Evolutionary conservation across 2,888 invertebrate genomes (phyloP).

Genomic region (Pseudococcus longispinus): DNA sequence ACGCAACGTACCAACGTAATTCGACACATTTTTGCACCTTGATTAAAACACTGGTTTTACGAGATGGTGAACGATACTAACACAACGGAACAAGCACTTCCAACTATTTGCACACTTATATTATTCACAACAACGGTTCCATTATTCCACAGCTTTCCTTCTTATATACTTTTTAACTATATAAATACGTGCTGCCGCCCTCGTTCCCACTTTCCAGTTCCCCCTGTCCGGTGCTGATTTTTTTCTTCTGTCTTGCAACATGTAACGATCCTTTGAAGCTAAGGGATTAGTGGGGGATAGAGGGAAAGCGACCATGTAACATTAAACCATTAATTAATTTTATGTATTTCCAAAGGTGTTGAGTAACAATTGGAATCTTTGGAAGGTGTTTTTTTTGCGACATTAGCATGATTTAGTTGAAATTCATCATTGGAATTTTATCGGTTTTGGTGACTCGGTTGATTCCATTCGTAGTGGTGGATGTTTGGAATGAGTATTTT

Average conservation of each 20-base stretch:
- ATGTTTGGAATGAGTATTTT: neutral
- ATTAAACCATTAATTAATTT: slow-evolving; percentile 53
- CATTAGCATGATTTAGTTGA: slow-evolving; percentile 30
- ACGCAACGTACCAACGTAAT: slow-evolving; percentile 52
- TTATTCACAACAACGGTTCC: slow-evolving; percentile 47
- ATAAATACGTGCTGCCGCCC: slow-evolving; percentile 53
- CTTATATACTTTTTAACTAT: slow-evolving; percentile 56
- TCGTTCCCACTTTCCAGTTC: slow-evolving; percentile 51
- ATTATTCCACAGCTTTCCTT: slow-evolving; percentile 51
- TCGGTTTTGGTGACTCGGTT: neutral
- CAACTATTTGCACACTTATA: slow-evolving; percentile 50
- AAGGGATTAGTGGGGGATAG: slow-evolving; percentile 55
- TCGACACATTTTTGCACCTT: slow-evolving; percentile 54
- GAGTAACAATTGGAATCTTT: slow-evolving; percentile 48
- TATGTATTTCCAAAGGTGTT: slow-evolving; percentile 31
- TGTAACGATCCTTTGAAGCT: slow-evolving; percentile 48
- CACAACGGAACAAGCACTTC: slow-evolving; percentile 44
- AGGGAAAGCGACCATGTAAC: slow-evolving; percentile 51
- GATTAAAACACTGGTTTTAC: slow-evolving; percentile 41
- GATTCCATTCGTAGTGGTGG: neutral
- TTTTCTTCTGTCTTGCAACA: slow-evolving; percentile 43
- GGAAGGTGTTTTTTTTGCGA: slow-evolving; percentile 45
- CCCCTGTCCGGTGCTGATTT: neutral
- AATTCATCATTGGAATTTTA: slow-evolving; percentile 21
- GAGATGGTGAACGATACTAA: slow-evolving; percentile 8